Base-by-base conservation (phyloP, 2,797 vertebrate species). In the Cirrhinus mrigala region DNA sequence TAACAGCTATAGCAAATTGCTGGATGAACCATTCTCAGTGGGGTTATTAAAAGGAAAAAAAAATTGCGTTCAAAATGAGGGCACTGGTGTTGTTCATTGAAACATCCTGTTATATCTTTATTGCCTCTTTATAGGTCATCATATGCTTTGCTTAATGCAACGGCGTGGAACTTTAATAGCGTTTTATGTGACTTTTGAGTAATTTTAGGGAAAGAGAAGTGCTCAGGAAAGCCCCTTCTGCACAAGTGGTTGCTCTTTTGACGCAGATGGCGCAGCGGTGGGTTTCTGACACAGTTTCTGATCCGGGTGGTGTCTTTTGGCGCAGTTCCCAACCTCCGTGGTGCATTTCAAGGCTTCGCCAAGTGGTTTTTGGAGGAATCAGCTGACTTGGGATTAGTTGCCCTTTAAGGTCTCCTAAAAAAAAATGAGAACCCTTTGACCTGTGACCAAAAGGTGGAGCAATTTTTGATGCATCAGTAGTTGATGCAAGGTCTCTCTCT, bases 321-420 rank as follows among this genome's bases (percentile, higher is more conserved):
- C 89, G 90, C 86, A 40, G 88, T 92, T 90, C 69, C 24, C 78
- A 87, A 86, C 79, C 58, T 84, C 89, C 16, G 12, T 58, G 85
- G 75, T 5, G 24, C 81, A 86, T 86, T 86, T 83, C 90, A 87
- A 86, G 84, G 84, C 90, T 37, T 68, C 37, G 90, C 68, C 87
- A 88, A 91, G 90, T 83, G 88, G 91, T 91, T 96, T 96, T 95
- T 93, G 96, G 95, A 97, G 93, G 89, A 93, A 92, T 94, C 96
- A 96, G 94, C 94, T 96, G 95, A 95, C 68, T 77, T 87, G 81
- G 94, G 95, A 96, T 97, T 95, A 96, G 92, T 85, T 44, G 86
- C 27, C 54, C 66, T 85, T 73, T 22, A 77, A 33, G 40, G 33
- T 71, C 58, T 71, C 66, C 54, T 58, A n/a, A 66, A 58, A 74